phyloP scores from a whole-genome alignment of 1,140 invertebrate species.

The Armadillidium nasatum region DNA sequence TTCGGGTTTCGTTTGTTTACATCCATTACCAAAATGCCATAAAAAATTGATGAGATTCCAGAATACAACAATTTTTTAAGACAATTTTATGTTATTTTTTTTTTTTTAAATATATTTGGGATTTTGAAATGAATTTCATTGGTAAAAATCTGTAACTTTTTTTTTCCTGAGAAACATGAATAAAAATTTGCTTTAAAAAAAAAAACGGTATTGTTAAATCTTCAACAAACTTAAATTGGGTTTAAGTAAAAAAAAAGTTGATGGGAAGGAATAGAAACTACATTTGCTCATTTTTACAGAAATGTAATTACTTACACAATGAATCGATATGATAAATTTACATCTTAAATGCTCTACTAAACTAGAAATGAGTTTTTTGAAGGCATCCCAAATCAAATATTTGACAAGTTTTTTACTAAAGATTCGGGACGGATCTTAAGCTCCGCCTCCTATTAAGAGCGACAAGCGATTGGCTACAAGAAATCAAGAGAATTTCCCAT shows the following conservation, averaged over 20 bases:
- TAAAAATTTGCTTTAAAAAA: no score
- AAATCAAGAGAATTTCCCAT: neutral
- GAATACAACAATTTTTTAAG: neutral
- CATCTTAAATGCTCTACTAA: conserved; percentile 4
- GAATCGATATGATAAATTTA: neutral
- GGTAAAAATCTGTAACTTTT: neutral
- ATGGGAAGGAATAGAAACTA: neutral
- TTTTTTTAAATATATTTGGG: neutral
- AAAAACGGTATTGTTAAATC: neutral
- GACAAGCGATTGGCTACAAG: neutral
- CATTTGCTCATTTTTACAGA: neutral
- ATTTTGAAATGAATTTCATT: neutral
- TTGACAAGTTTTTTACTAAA: conserved; percentile 8
- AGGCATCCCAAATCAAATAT: conserved; percentile 12
- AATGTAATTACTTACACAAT: neutral
- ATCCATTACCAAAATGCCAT: neutral
- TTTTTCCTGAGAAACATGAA: no score
- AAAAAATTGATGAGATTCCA: neutral
- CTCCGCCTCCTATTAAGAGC: neutral
- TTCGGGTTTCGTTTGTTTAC: conserved; percentile 8
- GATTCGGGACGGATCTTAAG: neutral
- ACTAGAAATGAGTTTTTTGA: conserved; percentile 12
- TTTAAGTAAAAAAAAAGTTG: neutral
- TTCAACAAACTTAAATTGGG: neutral
- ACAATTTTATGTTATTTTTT: no score